A percentile compares a stretch with the other conserved stretches of the same genome.
Evolutionary conservation across 53 echinoderm and acorn worm genomes (phyloP).

Genomic region (Echinometra lucunter): DNA sequence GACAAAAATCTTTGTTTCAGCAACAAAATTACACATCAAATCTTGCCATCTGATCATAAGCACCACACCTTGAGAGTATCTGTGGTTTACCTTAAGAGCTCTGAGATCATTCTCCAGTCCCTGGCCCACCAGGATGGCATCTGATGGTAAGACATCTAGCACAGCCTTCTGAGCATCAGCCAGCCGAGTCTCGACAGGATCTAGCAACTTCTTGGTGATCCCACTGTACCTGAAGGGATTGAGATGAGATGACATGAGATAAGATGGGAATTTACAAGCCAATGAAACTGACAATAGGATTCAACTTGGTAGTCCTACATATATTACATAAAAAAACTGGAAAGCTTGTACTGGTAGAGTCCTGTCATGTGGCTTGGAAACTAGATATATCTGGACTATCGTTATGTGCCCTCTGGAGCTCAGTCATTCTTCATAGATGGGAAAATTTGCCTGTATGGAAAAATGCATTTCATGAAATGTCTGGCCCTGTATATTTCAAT

Average conservation of each 20-base stretch:
- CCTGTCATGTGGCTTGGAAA: no score
- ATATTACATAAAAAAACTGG: no score
- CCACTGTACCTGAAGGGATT: constrained; percentile 85
- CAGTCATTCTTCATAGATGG: no score
- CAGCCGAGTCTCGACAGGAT: constrained; percentile 78
- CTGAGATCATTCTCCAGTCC: constrained; percentile 94
- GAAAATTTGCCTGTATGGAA: no score
- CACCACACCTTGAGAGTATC: background rate
- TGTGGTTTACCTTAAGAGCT: constrained; percentile 85
- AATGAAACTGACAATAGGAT: background rate
- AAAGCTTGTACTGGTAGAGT: no score
- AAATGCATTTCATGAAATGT: no score
- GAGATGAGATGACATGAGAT: background rate
- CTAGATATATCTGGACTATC: no score
- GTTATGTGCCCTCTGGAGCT: no score
- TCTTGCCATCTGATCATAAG: no score
- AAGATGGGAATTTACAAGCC: background rate
- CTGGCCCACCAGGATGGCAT: constrained; percentile 94
- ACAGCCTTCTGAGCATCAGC: constrained; percentile 82
- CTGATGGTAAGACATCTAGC: constrained; percentile 74
- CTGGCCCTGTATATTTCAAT: no score
- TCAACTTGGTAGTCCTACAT: background rate
- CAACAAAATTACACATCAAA: no score
- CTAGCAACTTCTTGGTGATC: constrained; percentile 81
- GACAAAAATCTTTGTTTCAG: no score